phyloP scores from a whole-genome alignment of 2,797 vertebrate species.

The Xenentodon cancila region DNA sequence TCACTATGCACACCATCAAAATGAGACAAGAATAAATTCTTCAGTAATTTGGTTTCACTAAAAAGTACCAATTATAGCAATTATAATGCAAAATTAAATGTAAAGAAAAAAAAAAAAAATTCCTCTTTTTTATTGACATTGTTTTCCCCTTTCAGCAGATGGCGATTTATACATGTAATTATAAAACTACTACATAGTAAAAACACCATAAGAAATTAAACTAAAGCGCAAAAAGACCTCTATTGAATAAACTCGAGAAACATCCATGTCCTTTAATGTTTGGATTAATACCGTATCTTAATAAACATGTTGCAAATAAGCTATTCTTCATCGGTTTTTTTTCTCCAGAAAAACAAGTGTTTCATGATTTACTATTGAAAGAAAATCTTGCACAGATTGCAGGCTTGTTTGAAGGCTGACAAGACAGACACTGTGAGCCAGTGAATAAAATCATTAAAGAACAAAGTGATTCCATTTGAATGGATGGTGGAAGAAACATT shows the following conservation, averaged over 20 bases:
- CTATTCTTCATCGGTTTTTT: not conserved
- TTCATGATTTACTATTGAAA: constrained; percentile 27
- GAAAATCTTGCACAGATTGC: constrained; percentile 33
- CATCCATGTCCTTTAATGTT: constrained; percentile 11
- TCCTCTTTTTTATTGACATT: not conserved
- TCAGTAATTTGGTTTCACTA: constrained; percentile 11
- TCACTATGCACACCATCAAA: constrained; percentile 8
- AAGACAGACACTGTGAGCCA: constrained; percentile 32
- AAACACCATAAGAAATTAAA: constrained; percentile 10
- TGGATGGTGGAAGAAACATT: constrained; percentile 44
- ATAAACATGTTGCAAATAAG: not conserved
- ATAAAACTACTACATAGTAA: not conserved
- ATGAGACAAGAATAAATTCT: not conserved
- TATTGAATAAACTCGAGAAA: constrained; percentile 7
- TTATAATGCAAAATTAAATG: constrained; percentile 5
- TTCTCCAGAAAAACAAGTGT: constrained; percentile 20
- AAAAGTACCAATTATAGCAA: not conserved
- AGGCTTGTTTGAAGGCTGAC: constrained; percentile 39
- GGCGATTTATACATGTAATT: constrained; percentile 8
- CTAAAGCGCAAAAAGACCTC: constrained; percentile 1
- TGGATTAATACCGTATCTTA: constrained; percentile 5
- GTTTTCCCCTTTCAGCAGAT: constrained; percentile 1
- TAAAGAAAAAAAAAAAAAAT: not conserved
- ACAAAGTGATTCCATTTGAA: constrained; percentile 66
- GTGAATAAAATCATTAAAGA: constrained; percentile 54